phyloP scores from a whole-genome alignment of 2,797 vertebrate genomes.

The Bovichtus diacanthus region DNA sequence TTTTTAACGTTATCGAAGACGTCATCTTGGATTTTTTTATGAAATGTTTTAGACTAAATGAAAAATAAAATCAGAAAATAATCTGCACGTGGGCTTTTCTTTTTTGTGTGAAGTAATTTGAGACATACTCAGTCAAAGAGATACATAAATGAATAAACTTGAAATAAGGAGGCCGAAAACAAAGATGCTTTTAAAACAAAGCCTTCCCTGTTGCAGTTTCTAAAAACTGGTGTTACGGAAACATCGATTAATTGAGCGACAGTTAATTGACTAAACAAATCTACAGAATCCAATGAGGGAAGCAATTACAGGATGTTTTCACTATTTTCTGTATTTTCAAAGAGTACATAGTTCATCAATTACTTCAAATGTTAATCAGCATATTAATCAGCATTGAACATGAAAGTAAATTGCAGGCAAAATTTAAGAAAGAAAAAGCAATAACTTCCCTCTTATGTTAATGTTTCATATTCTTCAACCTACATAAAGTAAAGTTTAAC shows the following conservation, averaged over 20 bases:
- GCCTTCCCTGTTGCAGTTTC: not conserved
- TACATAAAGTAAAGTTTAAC: not conserved
- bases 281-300: not conserved
- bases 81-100: not conserved
- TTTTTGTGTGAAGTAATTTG: not conserved
- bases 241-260: not conserved
- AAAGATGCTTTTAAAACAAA: not conserved
- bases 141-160: not conserved
- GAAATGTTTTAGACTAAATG: not conserved
- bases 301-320: not conserved
- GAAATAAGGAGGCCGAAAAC: not conserved
- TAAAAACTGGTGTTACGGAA: not conserved
- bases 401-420: not conserved
- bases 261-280: not conserved
- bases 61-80: not conserved
- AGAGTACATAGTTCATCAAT: not conserved
- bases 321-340: not conserved
- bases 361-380: not conserved
- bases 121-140: not conserved
- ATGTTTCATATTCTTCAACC: not conserved
- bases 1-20: no score
- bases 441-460: no score
- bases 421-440: not conserved
- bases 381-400: not conserved
- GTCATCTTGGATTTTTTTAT: not conserved